Percentiles rank a stretch among this genome's conserved stretches.
These are phyloP conservation scores for Hypanus sabinus DNA, from an alignment of 2,113 vertebrate genomes.

Conservation along the genomic window DNA sequence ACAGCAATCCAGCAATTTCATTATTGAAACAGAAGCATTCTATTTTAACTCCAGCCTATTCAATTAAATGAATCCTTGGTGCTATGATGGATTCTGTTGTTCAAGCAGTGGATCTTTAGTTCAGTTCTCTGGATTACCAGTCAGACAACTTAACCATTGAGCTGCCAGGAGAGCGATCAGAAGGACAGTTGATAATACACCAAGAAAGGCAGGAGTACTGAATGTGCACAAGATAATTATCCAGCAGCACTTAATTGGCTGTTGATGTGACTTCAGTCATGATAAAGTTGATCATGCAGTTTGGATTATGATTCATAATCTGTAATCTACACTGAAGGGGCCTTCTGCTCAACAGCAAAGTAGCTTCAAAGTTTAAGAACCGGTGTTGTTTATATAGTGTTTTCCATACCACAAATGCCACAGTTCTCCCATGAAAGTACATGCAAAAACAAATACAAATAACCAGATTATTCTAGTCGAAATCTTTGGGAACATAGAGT, in stretches of 20 bases:
- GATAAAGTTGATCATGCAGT: background rate
- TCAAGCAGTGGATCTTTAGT: too few species aligned
- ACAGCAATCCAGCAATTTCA: too few species aligned
- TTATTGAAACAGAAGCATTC: too few species aligned
- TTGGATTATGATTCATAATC: background rate
- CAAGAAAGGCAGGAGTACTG: background rate
- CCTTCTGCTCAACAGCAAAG: background rate
- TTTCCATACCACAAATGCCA: background rate
- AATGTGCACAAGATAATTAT: background rate
- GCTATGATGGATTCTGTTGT: too few species aligned
- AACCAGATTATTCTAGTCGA: background rate
- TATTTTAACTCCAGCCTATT: too few species aligned
- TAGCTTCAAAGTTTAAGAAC: background rate
- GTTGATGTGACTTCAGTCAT: background rate
- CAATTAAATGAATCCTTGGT: too few species aligned
- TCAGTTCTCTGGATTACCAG: too few species aligned
- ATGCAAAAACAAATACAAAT: background rate
- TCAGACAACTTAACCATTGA: too few species aligned
- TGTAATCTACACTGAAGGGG: background rate
- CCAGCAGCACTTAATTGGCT: background rate
- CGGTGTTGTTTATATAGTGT: background rate
- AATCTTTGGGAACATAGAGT: background rate
- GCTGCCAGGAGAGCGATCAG: too few species aligned
- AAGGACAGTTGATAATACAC: background rate
- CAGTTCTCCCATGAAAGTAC: background rate